Evolutionary conservation across 2,113 vertebrate species (phyloP), one percentile per base, ranked within the genome.

Genomic region (Rhinoderma darwinii): DNA sequence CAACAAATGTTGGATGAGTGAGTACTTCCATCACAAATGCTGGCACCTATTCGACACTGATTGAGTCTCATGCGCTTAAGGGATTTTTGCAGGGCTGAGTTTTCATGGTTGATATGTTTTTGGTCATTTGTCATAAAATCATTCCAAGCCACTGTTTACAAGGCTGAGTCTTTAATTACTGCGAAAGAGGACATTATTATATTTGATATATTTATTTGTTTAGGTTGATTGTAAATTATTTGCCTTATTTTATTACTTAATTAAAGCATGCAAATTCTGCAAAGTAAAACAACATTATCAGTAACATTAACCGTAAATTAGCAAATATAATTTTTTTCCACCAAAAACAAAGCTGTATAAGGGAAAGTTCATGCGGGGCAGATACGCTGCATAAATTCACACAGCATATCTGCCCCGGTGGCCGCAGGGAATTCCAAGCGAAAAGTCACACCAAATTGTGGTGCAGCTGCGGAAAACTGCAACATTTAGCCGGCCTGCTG

Each of bases 121-220:
- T 63, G 89, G 93, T 93, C 90, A 90, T 95, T 95, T 95, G 93
- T 96, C 92, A 95, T 92, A 91, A 94, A 93, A 93, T 93, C 90
- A 93, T 93, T 93, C 89, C 90, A 88, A 83, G 89, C 0, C 91
- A 91, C 92, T 93, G 91, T 92, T 94, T 88, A 86, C 90, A 90
- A 89, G 76, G 87, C 86, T 91, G 93, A 93, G 93, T 94, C 86
- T 86, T 94, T 96, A 94, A 95, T 96, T 94, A 93, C 89, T 91
- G 89, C 86, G 85, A 63, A 35, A 32, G 56, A 82, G 25, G 37
- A 41, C 61, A 77, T 47, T 3, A 50, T 77, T 77, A 18, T 51
- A 51, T 47, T 77, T 51, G n/a, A 77, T 77, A 50, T 77, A 77
- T 50, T 77, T 27, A 77, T 77, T 77, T 77, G 44, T 77, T 32